phyloP scores from a whole-genome alignment of 2,888 invertebrate species.

The Didymodactylos carnosus region DNA sequence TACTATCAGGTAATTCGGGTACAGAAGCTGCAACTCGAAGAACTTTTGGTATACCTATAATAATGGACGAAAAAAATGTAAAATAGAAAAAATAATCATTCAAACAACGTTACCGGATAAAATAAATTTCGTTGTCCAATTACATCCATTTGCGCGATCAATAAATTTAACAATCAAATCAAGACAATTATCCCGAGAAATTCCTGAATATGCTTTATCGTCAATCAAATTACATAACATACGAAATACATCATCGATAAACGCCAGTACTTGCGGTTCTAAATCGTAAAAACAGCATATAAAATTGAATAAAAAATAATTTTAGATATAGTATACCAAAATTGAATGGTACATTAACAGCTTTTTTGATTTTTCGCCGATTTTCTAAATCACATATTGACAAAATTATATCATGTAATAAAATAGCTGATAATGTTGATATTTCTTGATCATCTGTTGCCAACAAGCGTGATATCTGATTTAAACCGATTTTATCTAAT shows the following conservation, averaged over 20 bases:
- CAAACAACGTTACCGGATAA: not conserved
- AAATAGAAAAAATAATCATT: too few relatives aligned
- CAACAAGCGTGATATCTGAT: not conserved
- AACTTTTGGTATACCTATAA: conserved; percentile 9
- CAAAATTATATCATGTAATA: conserved; percentile 11
- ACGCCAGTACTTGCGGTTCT: conserved; percentile 2
- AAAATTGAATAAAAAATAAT: not conserved
- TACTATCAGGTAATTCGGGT: conserved; percentile 16
- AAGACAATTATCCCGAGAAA: conserved; percentile 9
- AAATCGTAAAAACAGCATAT: not conserved
- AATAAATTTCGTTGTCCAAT: conserved; percentile 9
- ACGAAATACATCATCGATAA: conserved; percentile 12
- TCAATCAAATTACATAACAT: not conserved
- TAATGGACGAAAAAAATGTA: too few relatives aligned
- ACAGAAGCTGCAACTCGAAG: conserved; percentile 7
- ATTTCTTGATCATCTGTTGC: not conserved
- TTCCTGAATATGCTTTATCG: conserved; percentile 8
- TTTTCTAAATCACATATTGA: conserved; percentile 12
- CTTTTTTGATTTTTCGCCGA: conserved; percentile 6
- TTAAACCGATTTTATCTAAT: not conserved
- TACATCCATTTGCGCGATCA: conserved; percentile 5
- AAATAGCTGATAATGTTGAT: not conserved
- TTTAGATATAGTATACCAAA: conserved; percentile 1
- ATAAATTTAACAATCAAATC: conserved; percentile 11
- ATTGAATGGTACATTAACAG: conserved; percentile 5